Percentiles rank a stretch among this genome's conserved stretches.
Evolutionary conservation across 1,140 invertebrate species (phyloP).

Genomic region (Cotesia glomerata): DNA sequence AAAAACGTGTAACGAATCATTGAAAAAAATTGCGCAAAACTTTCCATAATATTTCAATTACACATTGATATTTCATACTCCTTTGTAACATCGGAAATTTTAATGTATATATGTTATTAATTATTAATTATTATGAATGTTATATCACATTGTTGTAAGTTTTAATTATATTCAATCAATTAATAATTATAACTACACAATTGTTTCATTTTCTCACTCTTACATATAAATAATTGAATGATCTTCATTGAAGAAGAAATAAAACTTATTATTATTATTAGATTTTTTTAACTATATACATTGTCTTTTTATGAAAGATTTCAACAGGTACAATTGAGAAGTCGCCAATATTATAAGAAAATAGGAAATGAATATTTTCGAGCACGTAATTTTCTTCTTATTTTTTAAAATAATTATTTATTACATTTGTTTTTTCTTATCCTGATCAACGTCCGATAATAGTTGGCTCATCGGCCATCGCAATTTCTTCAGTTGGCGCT

Average conservation of each 20-base stretch:
- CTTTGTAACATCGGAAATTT: constrained; percentile 17
- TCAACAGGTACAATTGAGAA: constrained; percentile 25
- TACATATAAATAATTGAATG: no score
- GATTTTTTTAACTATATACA: not conserved
- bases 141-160: no score
- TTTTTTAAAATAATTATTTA: constrained; percentile 23
- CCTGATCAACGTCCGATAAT: constrained; percentile 77
- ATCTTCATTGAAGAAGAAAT: no score
- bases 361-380: not conserved
- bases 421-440: constrained; percentile 14
- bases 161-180: no score
- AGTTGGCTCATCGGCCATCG: constrained; percentile 83
- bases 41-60: not conserved
- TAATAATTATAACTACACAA: no score
- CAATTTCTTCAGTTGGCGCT: constrained; percentile 77
- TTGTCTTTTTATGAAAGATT: constrained; percentile 36
- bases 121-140: no score
- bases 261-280: no score
- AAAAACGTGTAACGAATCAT: no score
- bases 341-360: not conserved
- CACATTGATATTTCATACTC: not conserved
- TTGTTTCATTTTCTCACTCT: no score
- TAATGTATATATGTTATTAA: constrained; percentile 27
- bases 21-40: no score
- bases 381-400: constrained; percentile 13